Percentiles rank a stretch among this genome's conserved stretches.
These are phyloP conservation scores for Tragopan temminckii DNA, from an alignment of 2,797 vertebrate species.

Conservation along the genomic window DNA sequence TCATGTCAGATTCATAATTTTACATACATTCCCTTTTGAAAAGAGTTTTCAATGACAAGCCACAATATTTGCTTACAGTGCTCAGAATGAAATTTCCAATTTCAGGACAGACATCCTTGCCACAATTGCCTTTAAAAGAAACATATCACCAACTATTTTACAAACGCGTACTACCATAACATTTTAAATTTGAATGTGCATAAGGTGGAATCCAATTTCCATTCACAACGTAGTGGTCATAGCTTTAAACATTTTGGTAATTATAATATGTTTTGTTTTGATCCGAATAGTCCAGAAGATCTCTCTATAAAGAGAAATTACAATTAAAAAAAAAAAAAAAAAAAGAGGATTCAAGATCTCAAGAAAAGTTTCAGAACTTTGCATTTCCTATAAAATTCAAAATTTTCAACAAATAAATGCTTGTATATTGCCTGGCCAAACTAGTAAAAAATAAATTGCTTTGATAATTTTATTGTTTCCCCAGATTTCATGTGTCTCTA, in stretches of 20 bases:
- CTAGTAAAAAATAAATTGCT: constrained; percentile 79
- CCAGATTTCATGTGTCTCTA: constrained; percentile 32
- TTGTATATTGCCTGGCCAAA: constrained; percentile 77
- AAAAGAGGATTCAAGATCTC: constrained; percentile 39
- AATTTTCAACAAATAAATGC: constrained; percentile 70
- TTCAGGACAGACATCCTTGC: constrained; percentile 40
- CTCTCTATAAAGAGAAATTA: constrained; percentile 51
- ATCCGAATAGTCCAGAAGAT: constrained; percentile 3
- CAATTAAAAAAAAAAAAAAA: constrained; percentile 74
- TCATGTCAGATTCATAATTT: constrained; percentile 51
- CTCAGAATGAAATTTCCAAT: constrained; percentile 46
- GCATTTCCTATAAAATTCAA: constrained; percentile 76
- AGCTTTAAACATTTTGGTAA: constrained; percentile 35
- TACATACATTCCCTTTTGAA: constrained; percentile 62
- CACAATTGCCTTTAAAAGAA: constrained; percentile 58
- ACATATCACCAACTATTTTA: constrained; percentile 39
- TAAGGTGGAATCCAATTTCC: constrained; percentile 40
- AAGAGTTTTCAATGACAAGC: constrained; percentile 38
- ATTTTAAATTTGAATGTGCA: constrained; percentile 44
- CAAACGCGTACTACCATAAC: constrained; percentile 29
- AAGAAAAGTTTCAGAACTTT: constrained; percentile 40
- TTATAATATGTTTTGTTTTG: not conserved
- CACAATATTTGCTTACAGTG: constrained; percentile 66
- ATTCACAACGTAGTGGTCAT: constrained; percentile 38
- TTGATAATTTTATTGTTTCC: constrained; percentile 56